Percentiles rank a stretch among this genome's conserved stretches.
Evolutionary conservation across 2,113 vertebrate species (phyloP).

Genomic region (Otocyon megalotis): DNA sequence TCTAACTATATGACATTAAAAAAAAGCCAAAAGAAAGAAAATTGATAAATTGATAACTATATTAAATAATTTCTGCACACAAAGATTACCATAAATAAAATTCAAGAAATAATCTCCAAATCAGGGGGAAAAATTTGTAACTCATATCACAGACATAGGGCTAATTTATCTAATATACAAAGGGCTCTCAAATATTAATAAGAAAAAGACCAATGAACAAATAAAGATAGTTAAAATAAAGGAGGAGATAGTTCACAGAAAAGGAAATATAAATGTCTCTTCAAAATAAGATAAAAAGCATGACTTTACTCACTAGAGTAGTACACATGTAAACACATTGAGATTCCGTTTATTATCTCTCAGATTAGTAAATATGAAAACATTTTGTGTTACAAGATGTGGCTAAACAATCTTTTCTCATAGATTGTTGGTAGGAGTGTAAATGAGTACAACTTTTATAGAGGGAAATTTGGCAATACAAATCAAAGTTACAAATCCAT

Average conservation of each 20-base stretch:
- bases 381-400: not conserved
- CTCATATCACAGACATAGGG: not conserved
- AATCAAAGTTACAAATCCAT: not conserved
- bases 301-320: not conserved
- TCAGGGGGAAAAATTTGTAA: not conserved
- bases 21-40: not conserved
- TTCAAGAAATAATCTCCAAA: constrained; percentile 6
- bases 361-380: not conserved
- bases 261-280: not conserved
- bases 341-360: not conserved
- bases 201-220: not conserved
- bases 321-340: not conserved
- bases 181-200: not conserved
- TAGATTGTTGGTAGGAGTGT: not conserved
- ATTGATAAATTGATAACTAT: not conserved
- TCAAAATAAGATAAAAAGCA: not conserved
- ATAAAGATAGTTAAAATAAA: not conserved
- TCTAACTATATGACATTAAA: not conserved
- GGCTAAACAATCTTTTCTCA: not conserved
- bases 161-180: not conserved
- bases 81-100: not conserved
- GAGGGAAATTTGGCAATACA: not conserved
- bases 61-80: not conserved
- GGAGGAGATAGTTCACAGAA: not conserved
- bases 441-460: not conserved